Evolutionary conservation across 1,140 invertebrate genomes (phyloP), one percentile per base, ranked within the genome.

Genomic region (Ditylenchus dipsaci): DNA sequence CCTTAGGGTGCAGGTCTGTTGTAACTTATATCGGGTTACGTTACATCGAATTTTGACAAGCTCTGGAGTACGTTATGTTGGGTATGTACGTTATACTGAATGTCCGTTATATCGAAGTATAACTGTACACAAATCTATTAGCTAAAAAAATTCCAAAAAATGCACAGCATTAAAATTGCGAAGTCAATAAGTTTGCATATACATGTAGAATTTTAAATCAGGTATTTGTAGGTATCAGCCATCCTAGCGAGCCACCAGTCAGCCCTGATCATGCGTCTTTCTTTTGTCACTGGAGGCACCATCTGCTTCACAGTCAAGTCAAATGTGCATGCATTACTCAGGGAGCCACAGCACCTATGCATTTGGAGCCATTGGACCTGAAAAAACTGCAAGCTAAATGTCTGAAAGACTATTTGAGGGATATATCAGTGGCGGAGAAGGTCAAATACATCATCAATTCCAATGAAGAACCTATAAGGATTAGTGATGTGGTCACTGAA

Each of bases 231-330:
- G 69, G 69, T 82, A 19, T 68, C 80, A 33, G 63, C 45, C 13
- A 26, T 79, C 5, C 69, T 82, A 13, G 68, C 77, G 27, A 58
- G 68, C 23, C 71, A 82, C 65, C 67, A 76, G 3, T 78, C 74
- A 5, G 75, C 81, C 23, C 59, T 83, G 33, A 76, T 82, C 38
- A 80, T 82, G 79, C 69, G 80, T 15, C 63, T 82, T 19, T 81
- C 79, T 7, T 82, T 82, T 59, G 79, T 82, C 19, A 82, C 80
- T 29, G 80, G 80, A 33, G 80, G 80, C 26, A 81, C 80, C 9
- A 83, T 82, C 43, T 82, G 80, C 58, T 78, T 82, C 59, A 82
- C 80, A 23, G 69, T 81, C 21, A 83, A 83, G 63, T 81, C 81
- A 17, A 75, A 74, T 42, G 76, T 76, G 21, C 78, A 80, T 61